Base-by-base conservation (phyloP, 2,888 invertebrate species). In the Cyrtodaria siliqua region DNA sequence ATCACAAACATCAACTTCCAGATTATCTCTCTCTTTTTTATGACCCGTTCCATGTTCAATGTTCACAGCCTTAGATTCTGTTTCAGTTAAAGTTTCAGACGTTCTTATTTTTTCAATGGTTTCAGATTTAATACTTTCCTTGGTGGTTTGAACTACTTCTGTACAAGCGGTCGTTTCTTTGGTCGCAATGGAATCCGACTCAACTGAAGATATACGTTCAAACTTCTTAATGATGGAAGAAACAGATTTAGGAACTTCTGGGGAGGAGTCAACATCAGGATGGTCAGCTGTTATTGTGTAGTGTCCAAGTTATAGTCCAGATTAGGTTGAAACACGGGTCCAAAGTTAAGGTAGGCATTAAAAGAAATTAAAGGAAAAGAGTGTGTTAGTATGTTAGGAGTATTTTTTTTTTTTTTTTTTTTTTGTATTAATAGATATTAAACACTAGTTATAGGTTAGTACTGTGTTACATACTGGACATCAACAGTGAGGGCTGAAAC, bases 161-260 rank as follows among this genome's bases (percentile, higher is more conserved):
- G 55, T 20, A 49, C 6, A 33, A 33, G 55, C 14, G 18, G 29
- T 57, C 20, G 56, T 52, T 9, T 72, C 67, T 60, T 79, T 74
- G 29, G 38, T 49, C 23, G 49, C 60, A 6, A 23, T 18, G 23
- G 68, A 50, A 16, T 70, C 78, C 49, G 69, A 63, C 27, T 80
- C 78, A 38, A 73, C 27, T 27, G 83, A 79, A 44, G 71, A 50
- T 27, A 78, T 71, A 26, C 75, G 64, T 66, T 86, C 85, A 81
- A 86, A 86, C 80, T 84, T 85, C 69, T 85, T 68, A 60, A 87
- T 83, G 33, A 86, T 84, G 59, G 82, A 79, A 64, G 86, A 79
- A 38, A 87, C 85, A 50, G 82, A 73, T 72, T 82, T 83, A 29
- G 59, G 74, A 33, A 83, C 73, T 64, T 84, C 83, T 49, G 79